Conservation (phyloP, 2,797 vertebrate genomes). For the Peromyscus attwateri region DNA sequence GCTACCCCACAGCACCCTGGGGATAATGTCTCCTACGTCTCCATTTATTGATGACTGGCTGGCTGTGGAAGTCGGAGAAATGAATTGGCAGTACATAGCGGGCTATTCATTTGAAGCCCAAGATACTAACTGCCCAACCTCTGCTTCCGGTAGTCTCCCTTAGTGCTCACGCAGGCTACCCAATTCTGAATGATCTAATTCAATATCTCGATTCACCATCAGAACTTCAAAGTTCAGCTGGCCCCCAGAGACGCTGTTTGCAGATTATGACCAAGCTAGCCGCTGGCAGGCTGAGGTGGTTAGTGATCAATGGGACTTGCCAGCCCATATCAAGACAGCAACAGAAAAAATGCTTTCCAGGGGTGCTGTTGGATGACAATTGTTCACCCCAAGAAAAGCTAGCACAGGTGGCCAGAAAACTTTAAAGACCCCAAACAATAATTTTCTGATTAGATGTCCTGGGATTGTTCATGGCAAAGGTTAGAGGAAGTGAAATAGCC, state of each 20-base stretch:
- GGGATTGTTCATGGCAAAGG: not conserved
- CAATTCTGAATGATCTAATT: conserved; percentile 6
- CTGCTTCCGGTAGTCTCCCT: not conserved
- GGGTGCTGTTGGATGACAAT: not conserved
- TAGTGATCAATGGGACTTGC: not conserved
- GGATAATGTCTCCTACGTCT: not conserved
- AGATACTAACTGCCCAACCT: not conserved
- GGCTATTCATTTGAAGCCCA: conserved; percentile 39
- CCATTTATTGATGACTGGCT: not conserved
- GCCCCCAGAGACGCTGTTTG: conserved; percentile 51
- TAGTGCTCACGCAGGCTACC: not conserved
- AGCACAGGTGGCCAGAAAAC: not conserved
- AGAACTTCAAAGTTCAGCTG: conserved; percentile 21
- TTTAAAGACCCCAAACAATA: conserved; percentile 42
- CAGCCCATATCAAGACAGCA: not conserved
- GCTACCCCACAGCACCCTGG: not conserved
- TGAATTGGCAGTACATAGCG: not conserved
- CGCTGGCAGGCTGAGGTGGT: not conserved
- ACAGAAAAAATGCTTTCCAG: not conserved
- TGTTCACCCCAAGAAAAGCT: conserved; percentile 21
- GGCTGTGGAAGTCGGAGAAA: not conserved
- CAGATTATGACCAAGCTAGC: conserved; percentile 46
- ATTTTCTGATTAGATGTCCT: conserved; percentile 18
- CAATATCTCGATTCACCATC: not conserved
- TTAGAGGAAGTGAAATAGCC: not conserved